Conservation (phyloP, 2,797 vertebrate genomes). For the Argyrosomus regius region DNA sequence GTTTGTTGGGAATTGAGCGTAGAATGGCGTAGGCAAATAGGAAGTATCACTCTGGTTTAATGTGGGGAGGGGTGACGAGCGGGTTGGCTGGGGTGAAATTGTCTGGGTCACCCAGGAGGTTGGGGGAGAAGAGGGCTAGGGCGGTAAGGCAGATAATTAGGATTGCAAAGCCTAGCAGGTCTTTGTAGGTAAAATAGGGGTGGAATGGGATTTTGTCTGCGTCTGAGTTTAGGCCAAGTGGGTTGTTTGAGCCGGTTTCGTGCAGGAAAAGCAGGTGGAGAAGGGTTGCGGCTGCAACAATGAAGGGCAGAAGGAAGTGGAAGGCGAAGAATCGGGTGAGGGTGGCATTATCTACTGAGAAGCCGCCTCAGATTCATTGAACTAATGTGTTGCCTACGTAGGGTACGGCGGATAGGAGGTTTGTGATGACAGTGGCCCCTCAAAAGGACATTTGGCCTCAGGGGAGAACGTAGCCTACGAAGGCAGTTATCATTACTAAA, state of each 20-base stretch:
- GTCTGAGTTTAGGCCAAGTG: rapidly evolving
- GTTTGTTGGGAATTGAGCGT: slow-evolving; percentile 48
- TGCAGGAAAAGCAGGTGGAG: slow-evolving; percentile 60
- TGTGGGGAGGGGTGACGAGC: neutral
- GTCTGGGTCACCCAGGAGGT: slow-evolving; percentile 66
- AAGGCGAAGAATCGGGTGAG: slow-evolving; percentile 68
- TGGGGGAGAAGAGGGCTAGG: slow-evolving; percentile 23
- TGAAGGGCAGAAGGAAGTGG: slow-evolving; percentile 58
- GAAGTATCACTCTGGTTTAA: slow-evolving; percentile 75
- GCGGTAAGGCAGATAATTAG: rapidly evolving
- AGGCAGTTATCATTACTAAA: slow-evolving; percentile 55
- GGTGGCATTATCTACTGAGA: slow-evolving; percentile 73
- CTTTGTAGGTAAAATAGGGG: slow-evolving; percentile 67
- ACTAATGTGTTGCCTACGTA: neutral
- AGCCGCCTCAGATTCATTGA: slow-evolving; percentile 69
- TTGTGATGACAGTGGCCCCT: slow-evolving; percentile 65
- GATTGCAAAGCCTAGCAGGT: neutral
- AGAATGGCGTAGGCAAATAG: slow-evolving; percentile 67
- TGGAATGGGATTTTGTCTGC: slow-evolving; percentile 72
- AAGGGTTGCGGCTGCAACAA: rapidly evolving
- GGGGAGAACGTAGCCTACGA: slow-evolving; percentile 61
- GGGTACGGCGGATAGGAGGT: slow-evolving; percentile 25
- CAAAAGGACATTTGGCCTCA: slow-evolving; percentile 79
- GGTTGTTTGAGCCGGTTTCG: slow-evolving; percentile 69
- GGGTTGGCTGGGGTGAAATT: slow-evolving; percentile 74